Conservation (phyloP, 2,797 vertebrate genomes). For the Brachyrhaphis roseni region DNA sequence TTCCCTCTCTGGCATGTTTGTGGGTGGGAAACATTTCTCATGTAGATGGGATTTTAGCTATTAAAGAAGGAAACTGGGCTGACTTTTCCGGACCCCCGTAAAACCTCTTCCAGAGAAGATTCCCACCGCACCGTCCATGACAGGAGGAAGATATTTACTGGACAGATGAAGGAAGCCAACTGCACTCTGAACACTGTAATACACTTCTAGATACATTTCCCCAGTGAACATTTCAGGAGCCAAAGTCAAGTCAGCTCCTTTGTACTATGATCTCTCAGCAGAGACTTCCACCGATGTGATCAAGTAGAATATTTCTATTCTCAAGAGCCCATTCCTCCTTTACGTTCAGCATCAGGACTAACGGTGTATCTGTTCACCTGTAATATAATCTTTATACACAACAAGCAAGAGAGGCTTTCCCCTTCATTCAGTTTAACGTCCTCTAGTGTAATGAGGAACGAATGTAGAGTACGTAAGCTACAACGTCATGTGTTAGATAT, state of each 20-base stretch:
- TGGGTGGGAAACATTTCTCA: not conserved
- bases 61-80: not conserved
- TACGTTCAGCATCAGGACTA: conserved; percentile 41
- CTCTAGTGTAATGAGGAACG: conserved; percentile 12
- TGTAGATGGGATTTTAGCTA: not conserved
- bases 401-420: conserved; percentile 42
- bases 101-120: conserved; percentile 12
- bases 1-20: not conserved
- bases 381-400: conserved; percentile 45
- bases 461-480: not conserved
- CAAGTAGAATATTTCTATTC: conserved; percentile 29
- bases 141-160: conserved; percentile 20
- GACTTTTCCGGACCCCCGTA: not conserved
- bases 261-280: not conserved
- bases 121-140: conserved; percentile 10
- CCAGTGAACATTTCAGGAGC: conserved; percentile 12
- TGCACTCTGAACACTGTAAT: conserved; percentile 9
- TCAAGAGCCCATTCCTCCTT: conserved; percentile 20
- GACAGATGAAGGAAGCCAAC: conserved; percentile 25
- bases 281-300: conserved; percentile 29
- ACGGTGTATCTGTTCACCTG: conserved; percentile 55
- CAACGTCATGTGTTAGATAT: not conserved
- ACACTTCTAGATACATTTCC: conserved; percentile 8
- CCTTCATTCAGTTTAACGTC: conserved; percentile 36
- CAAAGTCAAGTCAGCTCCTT: conserved; percentile 26